A percentile compares a stretch with the other conserved stretches of the same genome.
Conservation (phyloP, 2,888 invertebrate species). For the Aphidoletes aphidimyza region DNA sequence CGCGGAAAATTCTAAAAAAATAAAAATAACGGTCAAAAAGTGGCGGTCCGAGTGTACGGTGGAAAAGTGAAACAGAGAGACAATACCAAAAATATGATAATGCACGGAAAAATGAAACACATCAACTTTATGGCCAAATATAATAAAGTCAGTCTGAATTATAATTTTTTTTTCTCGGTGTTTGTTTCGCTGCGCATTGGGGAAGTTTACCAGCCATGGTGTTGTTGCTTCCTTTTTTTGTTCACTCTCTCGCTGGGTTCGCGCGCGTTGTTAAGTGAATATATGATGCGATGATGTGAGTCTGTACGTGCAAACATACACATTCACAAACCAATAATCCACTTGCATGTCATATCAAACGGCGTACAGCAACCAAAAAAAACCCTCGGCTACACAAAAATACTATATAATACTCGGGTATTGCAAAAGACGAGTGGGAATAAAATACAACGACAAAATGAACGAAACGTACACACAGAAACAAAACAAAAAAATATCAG, state of each 20-base stretch:
- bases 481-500: background rate
- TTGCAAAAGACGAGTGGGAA: background rate
- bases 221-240: background rate
- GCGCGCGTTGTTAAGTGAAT: slow-evolving; percentile 13
- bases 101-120: slow-evolving; percentile 6
- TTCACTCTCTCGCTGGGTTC: background rate
- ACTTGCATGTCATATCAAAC: slow-evolving; percentile 7
- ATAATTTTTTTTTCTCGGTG: slow-evolving; percentile 20
- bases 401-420: background rate
- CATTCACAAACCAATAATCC: slow-evolving; percentile 31
- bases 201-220: slow-evolving; percentile 35
- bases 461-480: background rate
- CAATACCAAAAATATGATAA: slow-evolving; percentile 34
- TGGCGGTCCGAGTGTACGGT: background rate
- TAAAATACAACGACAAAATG: background rate
- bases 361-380: background rate
- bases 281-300: slow-evolving; percentile 14
- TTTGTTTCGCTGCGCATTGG: too few relatives aligned
- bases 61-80: background rate
- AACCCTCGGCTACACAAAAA: background rate
- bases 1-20: background rate
- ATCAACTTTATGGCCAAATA: slow-evolving; percentile 49
- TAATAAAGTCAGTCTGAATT: slow-evolving; percentile 43
- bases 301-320: background rate
- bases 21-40: slow-evolving; percentile 29